These are phyloP conservation scores for Theropithecus gelada DNA, from an alignment of 2,113 vertebrate genomes.

Conservation along the genomic window DNA sequence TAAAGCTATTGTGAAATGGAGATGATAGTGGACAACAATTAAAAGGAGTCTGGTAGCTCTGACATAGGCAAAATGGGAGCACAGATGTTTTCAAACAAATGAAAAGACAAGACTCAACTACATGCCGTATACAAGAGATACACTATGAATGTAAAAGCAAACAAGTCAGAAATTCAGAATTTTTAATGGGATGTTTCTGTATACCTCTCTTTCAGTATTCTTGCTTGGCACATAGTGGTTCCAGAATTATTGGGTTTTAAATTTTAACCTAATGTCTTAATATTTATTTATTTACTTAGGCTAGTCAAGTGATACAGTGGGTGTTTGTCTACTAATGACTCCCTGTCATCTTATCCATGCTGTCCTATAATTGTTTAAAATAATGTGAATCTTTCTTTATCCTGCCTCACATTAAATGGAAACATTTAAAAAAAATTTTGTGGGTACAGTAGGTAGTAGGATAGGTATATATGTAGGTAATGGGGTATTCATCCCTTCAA, in stretches of 20 bases:
- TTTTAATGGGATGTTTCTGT: not conserved
- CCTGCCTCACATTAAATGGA: too few relatives aligned
- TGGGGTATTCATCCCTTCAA: too few relatives aligned
- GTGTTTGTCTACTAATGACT: not conserved
- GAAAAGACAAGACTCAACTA: not conserved
- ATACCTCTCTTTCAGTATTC: not conserved
- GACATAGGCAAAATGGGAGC: not conserved
- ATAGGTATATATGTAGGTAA: too few relatives aligned
- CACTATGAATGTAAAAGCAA: not conserved
- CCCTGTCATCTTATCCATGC: not conserved
- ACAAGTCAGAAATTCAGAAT: not conserved
- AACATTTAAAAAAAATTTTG: too few relatives aligned
- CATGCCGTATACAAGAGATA: not conserved
- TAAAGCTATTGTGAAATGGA: not conserved
- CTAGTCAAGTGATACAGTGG: not conserved
- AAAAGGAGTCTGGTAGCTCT: not conserved
- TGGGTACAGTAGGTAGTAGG: too few relatives aligned
- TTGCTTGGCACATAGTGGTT: not conserved
- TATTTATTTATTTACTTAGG: not conserved
- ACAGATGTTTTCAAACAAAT: not conserved
- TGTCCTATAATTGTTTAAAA: not conserved
- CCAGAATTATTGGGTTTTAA: not conserved
- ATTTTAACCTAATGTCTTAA: not conserved
- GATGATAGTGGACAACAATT: not conserved
- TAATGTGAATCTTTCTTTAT: too few relatives aligned